A percentile compares a stretch with the other conserved stretches of the same genome.
These are phyloP conservation scores for Acholoe squamosa DNA, from an alignment of 2,888 invertebrate species.

Conservation along the genomic window DNA sequence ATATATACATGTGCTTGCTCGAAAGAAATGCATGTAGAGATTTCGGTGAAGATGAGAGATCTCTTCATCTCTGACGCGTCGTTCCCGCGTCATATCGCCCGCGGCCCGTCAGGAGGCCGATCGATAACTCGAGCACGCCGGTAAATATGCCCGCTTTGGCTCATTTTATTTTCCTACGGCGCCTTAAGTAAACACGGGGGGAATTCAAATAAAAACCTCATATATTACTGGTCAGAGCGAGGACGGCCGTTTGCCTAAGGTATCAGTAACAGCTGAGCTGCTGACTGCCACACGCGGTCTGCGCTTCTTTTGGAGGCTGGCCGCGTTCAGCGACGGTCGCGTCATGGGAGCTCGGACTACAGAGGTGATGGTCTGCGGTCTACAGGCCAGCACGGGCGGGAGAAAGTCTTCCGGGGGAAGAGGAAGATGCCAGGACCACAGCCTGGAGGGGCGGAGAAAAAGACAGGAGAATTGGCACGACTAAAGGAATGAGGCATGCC, in stretches of 20 bases:
- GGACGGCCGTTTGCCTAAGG: slow-evolving; percentile 37
- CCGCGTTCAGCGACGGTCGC: slow-evolving; percentile 18
- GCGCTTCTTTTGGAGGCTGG: slow-evolving; percentile 18
- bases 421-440: neutral
- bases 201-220: slow-evolving; percentile 76
- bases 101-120: slow-evolving; percentile 60
- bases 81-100: neutral
- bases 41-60: neutral
- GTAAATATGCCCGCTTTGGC: slow-evolving; percentile 74
- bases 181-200: slow-evolving; percentile 73
- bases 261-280: slow-evolving; percentile 19
- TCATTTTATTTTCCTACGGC: slow-evolving; percentile 74
- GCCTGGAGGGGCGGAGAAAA: neutral
- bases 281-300: neutral
- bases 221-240: slow-evolving; percentile 73
- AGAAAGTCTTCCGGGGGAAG: neutral
- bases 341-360: neutral
- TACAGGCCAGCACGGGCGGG: neutral
- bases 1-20: neutral
- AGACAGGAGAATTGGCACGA: neutral
- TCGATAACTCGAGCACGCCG: slow-evolving; percentile 72
- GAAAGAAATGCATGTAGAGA: neutral
- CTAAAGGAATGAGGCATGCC: neutral
- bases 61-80: neutral
- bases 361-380: neutral